A percentile compares a stretch with the other conserved stretches of the same genome.
These are phyloP conservation scores for Orthosia gracilis DNA, from an alignment of 2,888 invertebrate genomes.

Conservation along the genomic window DNA sequence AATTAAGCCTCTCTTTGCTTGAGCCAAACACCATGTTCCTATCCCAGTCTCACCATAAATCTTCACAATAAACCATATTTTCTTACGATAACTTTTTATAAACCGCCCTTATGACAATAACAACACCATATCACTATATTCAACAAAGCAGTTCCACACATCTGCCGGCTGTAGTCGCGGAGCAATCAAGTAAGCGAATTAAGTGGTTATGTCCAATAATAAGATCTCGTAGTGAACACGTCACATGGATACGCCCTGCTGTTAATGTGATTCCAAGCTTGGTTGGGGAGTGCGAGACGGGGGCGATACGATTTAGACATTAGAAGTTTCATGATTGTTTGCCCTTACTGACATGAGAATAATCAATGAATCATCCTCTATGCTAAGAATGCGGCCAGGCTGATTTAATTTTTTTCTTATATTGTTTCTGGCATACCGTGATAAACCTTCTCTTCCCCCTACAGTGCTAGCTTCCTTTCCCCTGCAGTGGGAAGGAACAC, in stretches of 20 bases:
- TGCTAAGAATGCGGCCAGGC: no score
- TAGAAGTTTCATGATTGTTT: no score
- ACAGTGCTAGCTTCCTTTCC: no score
- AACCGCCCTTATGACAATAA: slow-evolving; percentile 2
- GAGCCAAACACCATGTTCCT: no score
- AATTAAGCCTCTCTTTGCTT: no score
- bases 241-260: slow-evolving; percentile 60
- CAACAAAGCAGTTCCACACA: slow-evolving; percentile 48
- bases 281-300: slow-evolving; percentile 40
- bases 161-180: slow-evolving; percentile 44
- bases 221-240: slow-evolving; percentile 63
- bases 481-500: no score
- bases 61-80: not conserved
- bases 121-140: slow-evolving; percentile 12
- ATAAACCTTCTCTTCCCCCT: no score
- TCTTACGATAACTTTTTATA: not conserved
- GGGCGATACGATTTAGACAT: slow-evolving; percentile 45
- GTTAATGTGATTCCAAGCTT: slow-evolving; percentile 63
- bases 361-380: no score
- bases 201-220: slow-evolving; percentile 70
- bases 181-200: slow-evolving; percentile 66
- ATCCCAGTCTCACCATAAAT: not conserved
- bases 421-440: no score
- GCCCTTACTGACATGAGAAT: no score
- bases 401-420: no score